Conservation (phyloP, 2,888 invertebrate species). For the Brachylomia viminalis region DNA sequence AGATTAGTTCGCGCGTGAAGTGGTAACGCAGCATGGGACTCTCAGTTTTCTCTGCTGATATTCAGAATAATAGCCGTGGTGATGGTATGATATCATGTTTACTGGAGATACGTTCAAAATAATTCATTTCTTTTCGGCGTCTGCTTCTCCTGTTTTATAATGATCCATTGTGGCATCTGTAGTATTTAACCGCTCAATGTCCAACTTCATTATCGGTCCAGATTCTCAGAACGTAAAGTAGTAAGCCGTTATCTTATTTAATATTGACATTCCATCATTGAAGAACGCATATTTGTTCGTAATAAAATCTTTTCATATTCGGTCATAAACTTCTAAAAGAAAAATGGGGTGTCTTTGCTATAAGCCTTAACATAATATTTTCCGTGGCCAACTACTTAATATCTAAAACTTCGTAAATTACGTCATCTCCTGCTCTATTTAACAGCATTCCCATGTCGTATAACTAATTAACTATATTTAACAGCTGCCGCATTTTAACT, state of each 20-base stretch:
- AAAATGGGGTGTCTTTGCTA: constrained; percentile 39
- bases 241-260: constrained; percentile 24
- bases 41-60: constrained; percentile 41
- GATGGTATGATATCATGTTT: constrained; percentile 10
- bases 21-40: constrained; percentile 45
- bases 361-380: constrained; percentile 52
- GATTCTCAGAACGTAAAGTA: constrained; percentile 9
- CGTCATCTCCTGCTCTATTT: constrained; percentile 67
- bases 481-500: constrained; percentile 84
- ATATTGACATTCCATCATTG: constrained; percentile 58
- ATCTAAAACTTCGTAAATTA: constrained; percentile 67
- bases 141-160: background rate
- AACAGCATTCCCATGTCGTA: constrained; percentile 73
- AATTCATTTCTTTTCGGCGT: background rate
- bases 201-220: background rate
- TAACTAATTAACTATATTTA: constrained; percentile 85
- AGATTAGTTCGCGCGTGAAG: constrained; percentile 55
- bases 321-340: constrained; percentile 42
- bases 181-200: background rate
- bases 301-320: constrained; percentile 45
- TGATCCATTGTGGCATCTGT: background rate
- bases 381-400: constrained; percentile 61
- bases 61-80: constrained; percentile 25
- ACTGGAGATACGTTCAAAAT: background rate
- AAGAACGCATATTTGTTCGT: constrained; percentile 38